Base-by-base conservation (phyloP, 2,797 vertebrate species). In the Rhinatrema bivittatum region DNA sequence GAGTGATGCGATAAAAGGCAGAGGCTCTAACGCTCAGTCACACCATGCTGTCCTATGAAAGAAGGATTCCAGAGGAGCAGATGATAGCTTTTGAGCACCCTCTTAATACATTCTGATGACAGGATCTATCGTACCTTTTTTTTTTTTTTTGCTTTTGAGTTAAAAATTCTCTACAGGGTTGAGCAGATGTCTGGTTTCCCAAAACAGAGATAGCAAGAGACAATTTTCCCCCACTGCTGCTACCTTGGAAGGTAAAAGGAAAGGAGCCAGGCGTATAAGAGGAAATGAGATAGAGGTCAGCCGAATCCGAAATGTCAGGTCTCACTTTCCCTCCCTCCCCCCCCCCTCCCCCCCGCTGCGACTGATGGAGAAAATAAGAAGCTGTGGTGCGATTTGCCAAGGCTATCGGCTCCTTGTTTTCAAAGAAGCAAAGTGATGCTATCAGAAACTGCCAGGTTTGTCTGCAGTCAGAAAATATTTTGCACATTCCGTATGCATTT, bases 131-230 rank as follows among this genome's bases (percentile, higher is more conserved):
- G 20, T 5, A 25, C 35, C 16, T 17, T 9, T 25, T 19, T 20
- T 17, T 9, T 25, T 19, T 20, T 33, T 32, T 37, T 46, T 24
- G 39, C 11, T 16, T 44, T 7, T 22, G 25, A 53, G 37, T 36
- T 50, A 52, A 28, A n/a, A 15, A 49, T 24, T 34, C 46, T 36
- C 46, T 50, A 20, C 21, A 41, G 24, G 43, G 59, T 45, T 32
- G 19, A 42, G 54, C 49, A 7, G 42, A 24, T 15, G 45, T 7
- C 16, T 32, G 41, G 19, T 12, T 28, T 47, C 39, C n/a, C 22
- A 42, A 53, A 5, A 30, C 42, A 38, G 3, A 8, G 1, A 18
- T 28, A 25, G 10, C 12, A 32, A n/a, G 32, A 3, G 44, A 4
- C 29, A 46, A 63, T 37, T 11, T 63, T 35, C 12, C 24, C 18